phyloP scores from a whole-genome alignment of 2,113 vertebrate genomes.

The Loxodonta africana region DNA sequence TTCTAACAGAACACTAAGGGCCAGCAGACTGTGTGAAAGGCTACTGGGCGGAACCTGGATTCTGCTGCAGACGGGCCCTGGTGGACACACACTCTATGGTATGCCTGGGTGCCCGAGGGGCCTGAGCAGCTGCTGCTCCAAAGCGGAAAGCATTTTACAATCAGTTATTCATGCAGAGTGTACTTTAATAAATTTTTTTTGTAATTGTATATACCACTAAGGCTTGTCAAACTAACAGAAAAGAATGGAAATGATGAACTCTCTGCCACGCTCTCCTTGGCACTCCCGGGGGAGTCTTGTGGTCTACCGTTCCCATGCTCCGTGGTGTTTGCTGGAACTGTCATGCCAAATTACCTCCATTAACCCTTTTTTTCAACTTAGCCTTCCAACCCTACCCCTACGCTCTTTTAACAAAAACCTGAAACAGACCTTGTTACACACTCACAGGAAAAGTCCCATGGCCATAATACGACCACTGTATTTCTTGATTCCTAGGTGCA shows the following conservation, averaged over 20 bases:
- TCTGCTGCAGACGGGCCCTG: not conserved
- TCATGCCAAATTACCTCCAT: not conserved
- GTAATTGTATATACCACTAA: not conserved
- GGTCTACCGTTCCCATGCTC: not conserved
- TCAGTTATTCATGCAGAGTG: not conserved
- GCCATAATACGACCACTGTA: not conserved
- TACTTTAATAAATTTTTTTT: not conserved
- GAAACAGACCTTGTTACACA: not conserved
- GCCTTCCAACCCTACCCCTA: not conserved
- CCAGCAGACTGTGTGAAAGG: no score
- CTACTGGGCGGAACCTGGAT: not conserved
- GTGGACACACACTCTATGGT: not conserved
- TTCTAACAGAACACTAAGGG: not conserved
- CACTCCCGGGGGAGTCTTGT: not conserved
- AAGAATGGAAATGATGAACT: not conserved
- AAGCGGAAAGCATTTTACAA: not conserved
- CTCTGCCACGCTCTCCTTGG: not conserved
- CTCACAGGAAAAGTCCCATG: not conserved
- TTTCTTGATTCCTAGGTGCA: conserved; percentile 1
- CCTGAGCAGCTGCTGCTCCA: not conserved
- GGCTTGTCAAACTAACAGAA: not conserved
- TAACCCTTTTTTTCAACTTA: not conserved
- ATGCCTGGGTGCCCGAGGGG: not conserved
- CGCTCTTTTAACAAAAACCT: not conserved
- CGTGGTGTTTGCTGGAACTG: rapidly evolving